Base-by-base conservation (phyloP, 1,140 invertebrate species). In the Frieseomelitta varia region DNA sequence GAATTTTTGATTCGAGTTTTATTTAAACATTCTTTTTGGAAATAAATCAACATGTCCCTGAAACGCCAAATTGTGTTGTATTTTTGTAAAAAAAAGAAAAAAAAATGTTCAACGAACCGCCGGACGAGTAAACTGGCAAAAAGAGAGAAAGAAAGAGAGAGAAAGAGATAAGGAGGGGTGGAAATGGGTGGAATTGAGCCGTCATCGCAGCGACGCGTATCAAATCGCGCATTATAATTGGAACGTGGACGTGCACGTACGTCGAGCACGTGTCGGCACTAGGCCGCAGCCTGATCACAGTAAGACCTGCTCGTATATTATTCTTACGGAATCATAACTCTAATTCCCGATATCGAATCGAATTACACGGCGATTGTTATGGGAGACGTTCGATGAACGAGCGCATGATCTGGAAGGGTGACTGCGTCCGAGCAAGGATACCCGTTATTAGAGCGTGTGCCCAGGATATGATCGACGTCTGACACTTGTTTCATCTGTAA, bases 151-250 rank as follows among this genome's bases (percentile, higher is more conserved):
- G 65, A 4, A n/a, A 75, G 51, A 19, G 10, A 12, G 8, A 24
- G 11, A 63, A 56, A 75, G 34, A 63, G 61, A 73, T 55, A 68
- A 69, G 0, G 24, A 53, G 19, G 34, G 65, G 30, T 30, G 30
- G 12, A 27, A 47, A 51, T 17, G 75, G 3, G 39, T 17, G 56
- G 79, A 91, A 94, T 93, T 91, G 90, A 94, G 93, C 92, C 91
- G 90, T 94, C 90, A 85, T 87, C 87, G 89, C 89, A 88, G 83
- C 89, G 65, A 58, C 87, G 88, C 91, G 91, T 92, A 93, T 93
- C 92, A 94, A 94, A 94, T 94, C 94, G 93, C 90, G 91, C 91
- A 93, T 93, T 91, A 93, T 94, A 94, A 94, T 94, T 94, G 93
- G 88, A 87, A 86, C 85, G 89, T 91, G 34, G 84, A 74, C 84